Evolutionary conservation across 1,140 invertebrate species (phyloP), one percentile per base, ranked within the genome.

Genomic region (Hesperophylax magnus): DNA sequence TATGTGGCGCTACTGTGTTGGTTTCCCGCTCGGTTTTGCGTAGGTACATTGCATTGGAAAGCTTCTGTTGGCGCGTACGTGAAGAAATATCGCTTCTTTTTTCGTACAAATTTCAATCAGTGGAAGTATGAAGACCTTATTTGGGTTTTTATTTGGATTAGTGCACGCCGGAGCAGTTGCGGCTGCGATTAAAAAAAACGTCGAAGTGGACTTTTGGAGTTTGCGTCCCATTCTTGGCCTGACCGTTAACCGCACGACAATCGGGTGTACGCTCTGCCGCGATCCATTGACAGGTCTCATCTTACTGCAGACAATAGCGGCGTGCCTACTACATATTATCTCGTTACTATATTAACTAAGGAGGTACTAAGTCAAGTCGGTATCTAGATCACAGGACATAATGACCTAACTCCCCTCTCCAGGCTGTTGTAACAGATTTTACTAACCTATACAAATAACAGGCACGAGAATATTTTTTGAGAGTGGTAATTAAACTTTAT

Each of bases 141-240:
- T 69, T 52, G 61, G 77, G 17, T 72, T 78, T 69, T 71, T 79
- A n/a, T 72, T 72, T 52, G 78, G 78, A 79, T 79, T 79, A 79
- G 63, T 71, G 69, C 78, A 78, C 60, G 78, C 17, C 56, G 77
- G 52, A 47, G 47, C 53, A 77, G 47, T 77, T 67, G 76, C 60
- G 72, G 72, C 72, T 47, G 72, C 60, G 72, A 47, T 58, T 39
- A 34, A 76, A 60, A n/a, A 72, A 76, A 60, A 76, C 18, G 27
- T 72, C 18, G 17, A 72, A 53, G 27, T 72, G 20, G 69, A 56
- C 52, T 53, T 72, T 72, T 53, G 47, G 69, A 72, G 69, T 72
- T 72, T 76, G 72, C 34, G 56, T 76, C 56, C 52, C 72, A 76
- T 76, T 76, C 58, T 76, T 39, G 56, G 56, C 9, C 8, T 9